A percentile compares a stretch with the other conserved stretches of the same genome.
These are phyloP conservation scores for Zosterops hypoxanthus DNA, from an alignment of 2,113 vertebrate species.

Conservation along the genomic window DNA sequence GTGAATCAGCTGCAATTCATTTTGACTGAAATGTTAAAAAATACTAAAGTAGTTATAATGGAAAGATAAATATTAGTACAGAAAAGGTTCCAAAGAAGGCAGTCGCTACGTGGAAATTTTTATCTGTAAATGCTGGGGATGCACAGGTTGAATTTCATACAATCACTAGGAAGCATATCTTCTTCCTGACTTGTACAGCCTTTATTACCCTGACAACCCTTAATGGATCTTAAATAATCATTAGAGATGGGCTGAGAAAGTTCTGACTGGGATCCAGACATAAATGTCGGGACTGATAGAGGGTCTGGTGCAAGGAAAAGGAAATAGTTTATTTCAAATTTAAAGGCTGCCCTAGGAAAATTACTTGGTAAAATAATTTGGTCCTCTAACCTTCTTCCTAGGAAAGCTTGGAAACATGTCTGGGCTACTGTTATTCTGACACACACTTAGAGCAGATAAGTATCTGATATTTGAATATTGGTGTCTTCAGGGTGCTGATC, in stretches of 20 bases:
- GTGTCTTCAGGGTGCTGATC: neutral
- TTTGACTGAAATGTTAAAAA: constrained; percentile 41
- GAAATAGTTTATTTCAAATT: neutral
- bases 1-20: constrained; percentile 28
- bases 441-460: neutral
- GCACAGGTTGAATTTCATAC: neutral
- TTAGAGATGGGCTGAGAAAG: neutral
- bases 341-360: neutral
- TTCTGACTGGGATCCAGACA: neutral
- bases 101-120: neutral
- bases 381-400: neutral
- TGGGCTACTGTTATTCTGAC: neutral
- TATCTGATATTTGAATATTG: neutral
- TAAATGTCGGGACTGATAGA: neutral
- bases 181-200: neutral
- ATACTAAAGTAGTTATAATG: neutral
- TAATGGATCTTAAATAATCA: neutral
- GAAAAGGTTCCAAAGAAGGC: neutral
- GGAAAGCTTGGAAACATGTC: neutral
- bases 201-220: neutral
- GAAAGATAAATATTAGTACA: constrained; percentile 20
- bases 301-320: neutral
- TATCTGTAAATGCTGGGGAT: neutral
- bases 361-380: neutral
- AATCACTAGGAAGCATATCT: neutral